A percentile compares a stretch with the other conserved stretches of the same genome.
Evolutionary conservation across 1,140 invertebrate species (phyloP).

Genomic region (Bombyx mori): DNA sequence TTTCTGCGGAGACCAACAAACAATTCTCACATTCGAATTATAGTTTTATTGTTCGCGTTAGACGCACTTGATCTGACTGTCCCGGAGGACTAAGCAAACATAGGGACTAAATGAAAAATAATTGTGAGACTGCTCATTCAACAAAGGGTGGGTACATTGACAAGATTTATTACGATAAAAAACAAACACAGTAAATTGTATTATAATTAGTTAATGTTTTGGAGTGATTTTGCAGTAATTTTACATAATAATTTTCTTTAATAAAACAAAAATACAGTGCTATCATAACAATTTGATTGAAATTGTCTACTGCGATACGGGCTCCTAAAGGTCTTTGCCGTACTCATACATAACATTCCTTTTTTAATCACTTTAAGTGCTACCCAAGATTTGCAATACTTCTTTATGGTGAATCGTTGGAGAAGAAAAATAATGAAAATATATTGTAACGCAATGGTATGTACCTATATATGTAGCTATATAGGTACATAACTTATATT

Average conservation of each 20-base stretch:
- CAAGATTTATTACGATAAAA: too few relatives aligned
- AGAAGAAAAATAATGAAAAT: constrained; percentile 41
- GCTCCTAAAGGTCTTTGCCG: too few relatives aligned
- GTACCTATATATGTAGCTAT: not conserved
- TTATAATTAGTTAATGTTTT: too few relatives aligned
- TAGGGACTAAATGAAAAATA: constrained; percentile 63
- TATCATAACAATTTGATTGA: too few relatives aligned
- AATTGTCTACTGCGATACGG: too few relatives aligned
- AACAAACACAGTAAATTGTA: too few relatives aligned
- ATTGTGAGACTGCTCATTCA: constrained; percentile 30
- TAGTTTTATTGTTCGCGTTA: constrained; percentile 18
- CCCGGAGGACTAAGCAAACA: constrained; percentile 47
- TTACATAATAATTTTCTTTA: too few relatives aligned
- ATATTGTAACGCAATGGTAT: constrained; percentile 20
- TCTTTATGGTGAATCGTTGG: constrained; percentile 43
- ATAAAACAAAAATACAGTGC: too few relatives aligned
- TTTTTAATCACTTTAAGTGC: constrained; percentile 67
- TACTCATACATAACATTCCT: too few relatives aligned
- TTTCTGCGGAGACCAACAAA: constrained; percentile 24
- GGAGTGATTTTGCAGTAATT: too few relatives aligned
- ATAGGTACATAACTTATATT: not conserved
- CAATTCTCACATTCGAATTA: constrained; percentile 58
- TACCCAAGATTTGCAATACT: constrained; percentile 46
- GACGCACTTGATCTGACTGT: constrained; percentile 47
- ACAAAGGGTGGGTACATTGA: too few relatives aligned